Evolutionary conservation across 2,113 vertebrate genomes (phyloP).

Genomic region (Pollimyrus isidori): DNA sequence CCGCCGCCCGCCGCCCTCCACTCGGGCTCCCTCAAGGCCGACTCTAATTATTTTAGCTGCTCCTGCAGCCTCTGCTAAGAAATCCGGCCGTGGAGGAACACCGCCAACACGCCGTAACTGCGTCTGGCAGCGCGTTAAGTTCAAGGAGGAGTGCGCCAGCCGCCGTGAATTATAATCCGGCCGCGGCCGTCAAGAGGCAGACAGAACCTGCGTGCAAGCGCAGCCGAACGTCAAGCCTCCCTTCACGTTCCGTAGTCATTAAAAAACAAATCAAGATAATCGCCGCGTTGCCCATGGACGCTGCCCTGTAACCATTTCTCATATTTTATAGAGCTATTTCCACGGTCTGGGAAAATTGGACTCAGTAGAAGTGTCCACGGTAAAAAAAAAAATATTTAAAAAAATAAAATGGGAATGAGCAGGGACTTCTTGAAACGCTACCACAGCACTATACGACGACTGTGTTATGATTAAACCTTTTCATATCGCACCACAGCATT

Average conservation of each 20-base stretch:
- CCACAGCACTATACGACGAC: background rate
- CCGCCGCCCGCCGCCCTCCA: background rate
- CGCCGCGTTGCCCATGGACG: background rate
- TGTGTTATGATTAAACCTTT: background rate
- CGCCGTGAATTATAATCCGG: background rate
- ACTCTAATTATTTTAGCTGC: background rate
- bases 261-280: slow-evolving; percentile 5
- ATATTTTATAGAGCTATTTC: background rate
- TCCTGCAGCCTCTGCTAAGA: background rate
- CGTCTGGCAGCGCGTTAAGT: background rate
- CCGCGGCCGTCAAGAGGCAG: background rate
- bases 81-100: background rate
- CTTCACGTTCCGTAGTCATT: background rate
- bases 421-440: background rate
- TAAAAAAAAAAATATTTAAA: background rate
- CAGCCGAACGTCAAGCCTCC: background rate
- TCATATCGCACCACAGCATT: background rate
- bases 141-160: slow-evolving; percentile 6
- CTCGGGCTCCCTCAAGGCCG: background rate
- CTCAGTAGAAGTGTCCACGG: background rate
- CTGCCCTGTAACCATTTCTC: background rate
- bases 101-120: background rate
- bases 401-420: slow-evolving; percentile 1
- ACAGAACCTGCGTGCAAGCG: background rate
- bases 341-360: background rate